Conservation (phyloP, 2,113 vertebrate species). For the Scophthalmus maximus region DNA sequence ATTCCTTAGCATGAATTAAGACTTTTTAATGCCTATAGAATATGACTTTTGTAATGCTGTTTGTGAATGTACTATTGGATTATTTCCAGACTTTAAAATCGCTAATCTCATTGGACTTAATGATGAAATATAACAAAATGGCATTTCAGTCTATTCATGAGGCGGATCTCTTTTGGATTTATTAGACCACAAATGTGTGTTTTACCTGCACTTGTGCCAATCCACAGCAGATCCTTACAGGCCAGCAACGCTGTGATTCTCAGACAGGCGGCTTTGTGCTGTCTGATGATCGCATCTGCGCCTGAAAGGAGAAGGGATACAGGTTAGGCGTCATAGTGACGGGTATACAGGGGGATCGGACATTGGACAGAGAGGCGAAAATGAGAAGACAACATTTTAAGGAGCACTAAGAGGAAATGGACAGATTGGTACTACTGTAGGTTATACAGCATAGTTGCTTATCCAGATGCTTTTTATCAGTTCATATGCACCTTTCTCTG, state of each 20-base stretch:
- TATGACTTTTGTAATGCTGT: too few species aligned
- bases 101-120: too few species aligned
- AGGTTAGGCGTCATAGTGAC: not conserved
- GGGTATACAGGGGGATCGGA: not conserved
- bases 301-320: constrained; percentile 74
- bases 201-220: constrained; percentile 91
- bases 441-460: too few species aligned
- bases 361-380: not conserved
- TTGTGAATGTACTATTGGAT: too few species aligned
- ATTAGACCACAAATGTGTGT: not conserved
- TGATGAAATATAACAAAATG: too few species aligned
- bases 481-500: too few species aligned
- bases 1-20: too few species aligned
- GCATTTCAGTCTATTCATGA: too few species aligned
- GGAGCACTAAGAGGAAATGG: not conserved
- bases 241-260: constrained; percentile 94
- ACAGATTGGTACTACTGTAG: too few species aligned
- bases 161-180: not conserved
- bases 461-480: too few species aligned
- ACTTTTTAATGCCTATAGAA: too few species aligned
- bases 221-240: constrained; percentile 96
- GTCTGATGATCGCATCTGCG: constrained; percentile 96
- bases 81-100: not conserved
- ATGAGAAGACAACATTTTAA: not conserved
- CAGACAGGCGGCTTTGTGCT: constrained; percentile 97